Evolutionary conservation across 37 sponge, comb jelly and placozoan genomes (phyloP).

Genomic region (Halisarca cf. caerulea): DNA sequence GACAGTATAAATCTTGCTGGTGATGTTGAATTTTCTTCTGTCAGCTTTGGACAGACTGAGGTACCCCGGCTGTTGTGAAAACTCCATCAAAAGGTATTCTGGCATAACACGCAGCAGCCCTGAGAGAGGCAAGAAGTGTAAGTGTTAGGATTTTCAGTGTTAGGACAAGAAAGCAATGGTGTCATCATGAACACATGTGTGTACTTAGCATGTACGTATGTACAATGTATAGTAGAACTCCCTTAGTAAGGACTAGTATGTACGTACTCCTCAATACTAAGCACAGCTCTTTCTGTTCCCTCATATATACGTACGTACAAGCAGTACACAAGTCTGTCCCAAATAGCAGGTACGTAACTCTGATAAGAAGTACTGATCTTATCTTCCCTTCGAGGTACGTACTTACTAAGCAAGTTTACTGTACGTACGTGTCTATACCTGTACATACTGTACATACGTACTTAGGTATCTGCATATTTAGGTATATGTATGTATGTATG

Average conservation of each 20-base stretch:
- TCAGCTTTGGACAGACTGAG: conserved; percentile 49
- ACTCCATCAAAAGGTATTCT: conserved; percentile 63
- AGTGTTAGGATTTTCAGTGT: background rate
- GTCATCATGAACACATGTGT: background rate
- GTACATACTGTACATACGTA: too few relatives aligned
- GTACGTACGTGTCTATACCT: background rate
- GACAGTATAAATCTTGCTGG: conserved; percentile 28
- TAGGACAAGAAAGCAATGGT: background rate
- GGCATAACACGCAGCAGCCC: conserved; percentile 17
- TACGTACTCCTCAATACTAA: too few relatives aligned
- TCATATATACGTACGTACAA: background rate
- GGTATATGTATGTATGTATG: too few relatives aligned
- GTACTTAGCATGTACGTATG: background rate
- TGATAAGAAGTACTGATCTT: too few relatives aligned
- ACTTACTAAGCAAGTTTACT: background rate
- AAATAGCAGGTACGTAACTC: background rate
- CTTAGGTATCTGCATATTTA: too few relatives aligned
- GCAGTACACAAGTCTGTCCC: background rate
- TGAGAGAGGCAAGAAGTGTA: background rate
- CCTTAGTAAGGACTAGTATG: background rate
- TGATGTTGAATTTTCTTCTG: conserved; percentile 47
- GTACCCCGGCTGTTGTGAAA: conserved; percentile 57
- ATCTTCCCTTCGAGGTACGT: too few relatives aligned
- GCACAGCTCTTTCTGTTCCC: too few relatives aligned
- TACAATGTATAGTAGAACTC: background rate